Base-by-base conservation (phyloP, 2,797 vertebrate genomes). In the Thripadectes ignobilis region DNA sequence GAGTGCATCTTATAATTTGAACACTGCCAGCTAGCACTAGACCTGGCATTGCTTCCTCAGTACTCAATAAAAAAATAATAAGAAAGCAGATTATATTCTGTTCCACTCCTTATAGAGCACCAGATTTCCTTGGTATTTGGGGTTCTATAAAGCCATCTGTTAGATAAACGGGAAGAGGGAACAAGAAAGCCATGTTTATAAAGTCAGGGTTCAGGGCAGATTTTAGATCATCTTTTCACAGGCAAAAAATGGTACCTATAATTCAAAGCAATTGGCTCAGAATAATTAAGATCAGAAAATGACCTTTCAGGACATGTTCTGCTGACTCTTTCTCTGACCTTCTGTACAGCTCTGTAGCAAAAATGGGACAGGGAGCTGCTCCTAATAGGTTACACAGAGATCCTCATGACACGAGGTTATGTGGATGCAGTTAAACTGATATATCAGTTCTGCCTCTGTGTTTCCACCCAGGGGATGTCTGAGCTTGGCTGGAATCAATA, bases 1-100 rank as follows among this genome's bases (percentile, higher is more conserved):
- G 91, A 95, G 93, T 95, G 71, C 84, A 89, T 81, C 75, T 97
- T 96, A 92, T 82, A 96, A 94, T 96, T 61, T 87, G 14, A 89
- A 88, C n/a, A 49, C 5, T 39, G 49, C 77, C 95, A 92, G 27
- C 54, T 96, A 91, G 46, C 11, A 7, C 76, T 82, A 69, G 84
- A 79, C 43, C 74, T 81, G 48, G 49, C 41, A 69, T 73, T 69
- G 61, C 91, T 90, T 97, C 95, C 89, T 97, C 95, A 67, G 32
- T 62, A 46, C 12, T 49, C 48, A 59, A 32, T 58, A 22, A 38
- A 86, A 90, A 89, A 91, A 62, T 43, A 24, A 9, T 1, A 63
- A 51, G 7, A 77, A 77, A 61, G n/a, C 4, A 36, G 72, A 74
- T 86, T 67, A 19, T 92, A 2, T 84, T 65, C 13, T 65, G 17